A percentile compares a stretch with the other conserved stretches of the same genome.
These are phyloP conservation scores for Guaruba guarouba DNA, from an alignment of 2,113 vertebrate species.

Conservation along the genomic window DNA sequence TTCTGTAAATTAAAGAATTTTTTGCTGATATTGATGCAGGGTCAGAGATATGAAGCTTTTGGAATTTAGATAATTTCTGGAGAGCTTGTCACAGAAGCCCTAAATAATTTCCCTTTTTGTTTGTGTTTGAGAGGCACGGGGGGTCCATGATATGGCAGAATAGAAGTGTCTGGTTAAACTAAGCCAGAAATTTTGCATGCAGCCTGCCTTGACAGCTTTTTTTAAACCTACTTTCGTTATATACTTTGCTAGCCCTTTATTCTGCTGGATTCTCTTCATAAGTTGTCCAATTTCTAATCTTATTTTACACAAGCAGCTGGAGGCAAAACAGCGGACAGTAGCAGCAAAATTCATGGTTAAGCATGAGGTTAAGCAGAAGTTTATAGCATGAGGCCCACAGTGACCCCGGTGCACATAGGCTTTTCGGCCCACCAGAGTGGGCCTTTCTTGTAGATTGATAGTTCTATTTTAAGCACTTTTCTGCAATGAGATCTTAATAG, in stretches of 20 bases:
- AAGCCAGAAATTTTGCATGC: not conserved
- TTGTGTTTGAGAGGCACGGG: not conserved
- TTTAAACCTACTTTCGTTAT: not conserved
- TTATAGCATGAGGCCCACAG: not conserved
- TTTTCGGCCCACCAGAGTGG: not conserved
- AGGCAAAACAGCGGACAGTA: not conserved
- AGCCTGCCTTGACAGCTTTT: not conserved
- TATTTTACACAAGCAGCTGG: not conserved
- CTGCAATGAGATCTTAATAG: not conserved
- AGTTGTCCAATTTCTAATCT: constrained; percentile 3
- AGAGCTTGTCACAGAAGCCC: not conserved
- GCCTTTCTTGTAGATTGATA: not conserved
- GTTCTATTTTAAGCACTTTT: not conserved
- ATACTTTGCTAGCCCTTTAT: not conserved
- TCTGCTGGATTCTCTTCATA: not conserved
- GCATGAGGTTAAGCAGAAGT: not conserved
- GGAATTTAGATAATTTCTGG: not conserved
- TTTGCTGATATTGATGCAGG: not conserved
- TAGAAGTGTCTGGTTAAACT: not conserved
- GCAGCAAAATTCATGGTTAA: not conserved
- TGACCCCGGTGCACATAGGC: not conserved
- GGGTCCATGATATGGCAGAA: not conserved
- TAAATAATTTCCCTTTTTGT: not conserved
- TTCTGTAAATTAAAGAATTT: not conserved
- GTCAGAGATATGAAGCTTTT: not conserved